Evolutionary conservation across 92 coral and sea anemone genomes (phyloP).

Genomic region (Siderastrea radians): DNA sequence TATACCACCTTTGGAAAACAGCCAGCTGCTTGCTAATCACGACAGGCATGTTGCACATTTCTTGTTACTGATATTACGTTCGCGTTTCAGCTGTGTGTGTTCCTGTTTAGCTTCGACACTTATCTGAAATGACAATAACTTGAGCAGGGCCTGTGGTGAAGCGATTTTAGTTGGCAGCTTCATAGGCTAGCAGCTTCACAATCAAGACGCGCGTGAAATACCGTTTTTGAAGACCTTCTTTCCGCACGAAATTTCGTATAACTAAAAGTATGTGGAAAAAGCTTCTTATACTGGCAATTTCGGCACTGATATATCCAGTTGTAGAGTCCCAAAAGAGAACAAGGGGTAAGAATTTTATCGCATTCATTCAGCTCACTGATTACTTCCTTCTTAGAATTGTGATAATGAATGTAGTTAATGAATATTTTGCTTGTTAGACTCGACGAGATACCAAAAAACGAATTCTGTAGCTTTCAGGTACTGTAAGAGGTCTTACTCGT

Average conservation of each 20-base stretch:
- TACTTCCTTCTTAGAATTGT: not conserved
- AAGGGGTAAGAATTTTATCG: conserved; percentile 1
- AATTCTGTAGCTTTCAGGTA: not conserved
- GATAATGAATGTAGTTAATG: not conserved
- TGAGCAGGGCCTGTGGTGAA: not conserved
- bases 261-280: conserved; percentile 28
- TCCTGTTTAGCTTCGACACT: conserved; percentile 22
- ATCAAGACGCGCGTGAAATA: not conserved
- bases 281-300: not conserved
- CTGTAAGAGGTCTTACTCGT: conserved; percentile 18
- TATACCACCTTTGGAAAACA: conserved; percentile 3
- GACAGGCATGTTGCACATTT: not conserved
- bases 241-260: not conserved
- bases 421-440: not conserved
- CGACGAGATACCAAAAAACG: conserved; percentile 41
- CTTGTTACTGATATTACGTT: not conserved
- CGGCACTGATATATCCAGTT: not conserved
- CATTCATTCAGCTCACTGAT: not conserved
- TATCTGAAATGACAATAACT: conserved; percentile 4
- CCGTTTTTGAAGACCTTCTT: not conserved
- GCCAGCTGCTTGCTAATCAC: not conserved
- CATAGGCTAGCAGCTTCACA: not conserved
- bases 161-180: not conserved
- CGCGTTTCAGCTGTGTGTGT: conserved; percentile 14
- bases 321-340: not conserved